Conservation (phyloP, 2,797 vertebrate species). For the Staurois parvus region DNA sequence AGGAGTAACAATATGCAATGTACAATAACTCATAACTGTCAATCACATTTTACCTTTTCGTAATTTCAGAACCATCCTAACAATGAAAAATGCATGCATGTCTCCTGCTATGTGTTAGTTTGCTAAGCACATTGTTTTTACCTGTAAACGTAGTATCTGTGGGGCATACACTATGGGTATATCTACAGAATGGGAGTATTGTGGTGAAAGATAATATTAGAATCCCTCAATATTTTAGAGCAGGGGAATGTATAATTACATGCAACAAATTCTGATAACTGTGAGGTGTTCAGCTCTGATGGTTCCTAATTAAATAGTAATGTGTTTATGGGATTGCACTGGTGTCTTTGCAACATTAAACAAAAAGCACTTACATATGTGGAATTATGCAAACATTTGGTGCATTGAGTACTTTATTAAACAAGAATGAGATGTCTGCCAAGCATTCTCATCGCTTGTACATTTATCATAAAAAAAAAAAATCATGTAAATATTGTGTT, state of each 20-base stretch:
- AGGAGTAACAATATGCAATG: no score
- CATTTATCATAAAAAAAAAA: no score
- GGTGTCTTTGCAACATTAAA: slow-evolving; percentile 33
- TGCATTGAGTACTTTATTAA: slow-evolving; percentile 1
- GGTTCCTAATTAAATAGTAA: slow-evolving; percentile 51
- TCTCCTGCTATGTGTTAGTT: no score
- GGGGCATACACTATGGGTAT: no score
- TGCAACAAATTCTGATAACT: slow-evolving; percentile 43
- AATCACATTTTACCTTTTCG: no score
- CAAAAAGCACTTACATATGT: slow-evolving; percentile 4
- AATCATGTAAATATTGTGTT: no score
- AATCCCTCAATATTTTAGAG: neutral
- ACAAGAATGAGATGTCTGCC: neutral
- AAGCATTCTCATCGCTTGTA: neutral
- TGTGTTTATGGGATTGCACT: slow-evolving; percentile 33
- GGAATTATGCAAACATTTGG: slow-evolving; percentile 5
- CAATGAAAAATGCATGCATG: no score
- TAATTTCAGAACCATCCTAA: no score
- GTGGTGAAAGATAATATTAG: neutral
- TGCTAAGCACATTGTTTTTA: no score
- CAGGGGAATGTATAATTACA: slow-evolving; percentile 34
- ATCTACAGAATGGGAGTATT: no score
- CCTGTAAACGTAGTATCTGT: no score
- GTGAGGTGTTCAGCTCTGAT: slow-evolving; percentile 42
- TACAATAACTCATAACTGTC: no score